Base-by-base conservation (phyloP, 2,797 vertebrate genomes). In the Sebastes itinus region DNA sequence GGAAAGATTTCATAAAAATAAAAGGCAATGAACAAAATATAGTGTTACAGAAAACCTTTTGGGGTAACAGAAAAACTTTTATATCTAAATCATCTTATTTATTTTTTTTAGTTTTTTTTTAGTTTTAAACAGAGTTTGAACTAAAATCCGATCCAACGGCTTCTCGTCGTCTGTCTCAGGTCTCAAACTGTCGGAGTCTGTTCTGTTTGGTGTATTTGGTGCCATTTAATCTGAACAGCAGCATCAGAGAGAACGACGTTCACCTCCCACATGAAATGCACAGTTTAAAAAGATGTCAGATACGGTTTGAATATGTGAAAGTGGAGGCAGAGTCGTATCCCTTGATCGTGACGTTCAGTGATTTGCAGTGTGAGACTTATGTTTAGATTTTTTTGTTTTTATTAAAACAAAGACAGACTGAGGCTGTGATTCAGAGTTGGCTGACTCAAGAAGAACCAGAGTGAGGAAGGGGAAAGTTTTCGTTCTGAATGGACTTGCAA, bases 21-120 rank as follows among this genome's bases (percentile, higher is more conserved):
- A 94, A 93, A 98, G 96, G 96, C 96, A 97, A 96, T 96, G 88
- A 96, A 97, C 94, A 96, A 95, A 96, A 95, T 95, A 95, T 95
- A 95, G 95, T 96, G 95, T 96, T 96, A 95, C 90, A 95, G 94
- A 95, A 94, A 95, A 94, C 92, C 72, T 91, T 94, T 94, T 87
- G 92, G 85, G 90, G 94, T 93, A 92, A 95, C 88, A 93, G 84
- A 86, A 86, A 80, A 71, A 81, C 56, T 85, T 87, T 84, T 80
- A 76, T 81, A 88, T 80, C 82, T 87, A 87, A 91, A 65, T 86
- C 56, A 58, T 82, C 33, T 81, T 76, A 59, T 78, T 85, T 86
- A 84, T 89, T 89, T 79, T 83, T 66, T 20, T 42, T 16, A 14
- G 2, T 3, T 79, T 72, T 81, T 82, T 46, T 91, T 52, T 38